Evolutionary conservation across 2,797 vertebrate genomes (phyloP).

Genomic region (Sebastes miniatus): DNA sequence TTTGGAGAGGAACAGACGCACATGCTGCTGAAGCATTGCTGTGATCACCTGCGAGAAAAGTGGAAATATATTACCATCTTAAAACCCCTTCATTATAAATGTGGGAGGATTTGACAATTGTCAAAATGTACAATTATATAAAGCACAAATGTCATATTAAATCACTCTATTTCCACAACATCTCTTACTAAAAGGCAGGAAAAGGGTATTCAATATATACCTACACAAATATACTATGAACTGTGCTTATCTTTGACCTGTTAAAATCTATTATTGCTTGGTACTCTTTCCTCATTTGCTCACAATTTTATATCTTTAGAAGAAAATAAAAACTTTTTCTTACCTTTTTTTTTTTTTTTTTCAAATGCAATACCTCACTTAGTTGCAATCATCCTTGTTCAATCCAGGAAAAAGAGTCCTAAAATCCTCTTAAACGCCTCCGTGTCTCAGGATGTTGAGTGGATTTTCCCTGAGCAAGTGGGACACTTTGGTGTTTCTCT

Average conservation of each 20-base stretch:
- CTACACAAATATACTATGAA: no score
- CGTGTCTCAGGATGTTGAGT: slow-evolving; percentile 20
- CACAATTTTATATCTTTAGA: no score
- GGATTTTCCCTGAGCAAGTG: slow-evolving; percentile 12
- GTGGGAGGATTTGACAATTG: not conserved
- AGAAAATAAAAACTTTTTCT: slow-evolving; percentile 34
- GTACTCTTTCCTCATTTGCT: no score
- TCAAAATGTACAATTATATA: no score
- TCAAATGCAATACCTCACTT: slow-evolving; percentile 50
- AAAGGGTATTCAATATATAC: no score
- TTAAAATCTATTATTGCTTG: no score
- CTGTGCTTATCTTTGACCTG: no score
- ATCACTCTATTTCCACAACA: no score
- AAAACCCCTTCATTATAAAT: not conserved
- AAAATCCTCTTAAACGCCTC: slow-evolving; percentile 49
- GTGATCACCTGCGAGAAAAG: slow-evolving; percentile 57
- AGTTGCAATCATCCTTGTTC: slow-evolving; percentile 39
- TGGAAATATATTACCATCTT: not conserved
- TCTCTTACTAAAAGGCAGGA: no score
- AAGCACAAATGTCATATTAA: no score
- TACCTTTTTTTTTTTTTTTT: slow-evolving; percentile 23
- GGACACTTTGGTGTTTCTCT: slow-evolving; percentile 30
- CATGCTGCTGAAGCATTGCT: slow-evolving; percentile 63
- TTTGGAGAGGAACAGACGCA: slow-evolving; percentile 61
- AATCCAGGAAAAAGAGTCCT: slow-evolving; percentile 43